phyloP scores from a whole-genome alignment of 1,140 invertebrate genomes.

The Olivierus martensii region DNA sequence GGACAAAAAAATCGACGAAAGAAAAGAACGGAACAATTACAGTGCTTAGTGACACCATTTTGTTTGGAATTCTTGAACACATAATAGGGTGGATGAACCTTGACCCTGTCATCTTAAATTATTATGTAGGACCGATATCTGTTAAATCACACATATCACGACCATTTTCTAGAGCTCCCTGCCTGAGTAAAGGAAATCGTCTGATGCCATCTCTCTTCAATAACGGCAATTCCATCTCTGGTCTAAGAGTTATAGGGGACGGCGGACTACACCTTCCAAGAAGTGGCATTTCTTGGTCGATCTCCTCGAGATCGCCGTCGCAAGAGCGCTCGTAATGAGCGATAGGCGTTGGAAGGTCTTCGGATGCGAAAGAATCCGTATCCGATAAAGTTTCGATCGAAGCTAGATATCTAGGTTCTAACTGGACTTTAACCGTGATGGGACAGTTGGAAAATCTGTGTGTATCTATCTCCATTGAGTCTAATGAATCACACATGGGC shows the following conservation, averaged over 20 bases:
- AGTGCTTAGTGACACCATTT: too few species aligned
- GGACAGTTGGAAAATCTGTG: slow-evolving; percentile 11
- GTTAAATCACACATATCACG: too few species aligned
- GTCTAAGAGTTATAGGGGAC: slow-evolving; percentile 2
- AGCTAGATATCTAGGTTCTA: slow-evolving; percentile 18
- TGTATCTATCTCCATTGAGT: slow-evolving; percentile 10
- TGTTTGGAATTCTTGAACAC: too few species aligned
- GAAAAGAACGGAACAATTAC: too few species aligned
- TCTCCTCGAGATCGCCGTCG: slow-evolving; percentile 5
- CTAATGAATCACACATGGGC: slow-evolving; percentile 1
- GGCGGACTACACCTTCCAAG: slow-evolving; percentile 16
- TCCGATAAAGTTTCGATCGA: slow-evolving; percentile 24
- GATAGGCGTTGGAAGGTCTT: background rate
- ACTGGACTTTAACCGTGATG: slow-evolving; percentile 6
- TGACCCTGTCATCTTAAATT: too few species aligned
- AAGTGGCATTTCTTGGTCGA: slow-evolving; percentile 11
- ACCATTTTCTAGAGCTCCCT: slow-evolving; percentile 16
- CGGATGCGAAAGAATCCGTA: slow-evolving; percentile 9
- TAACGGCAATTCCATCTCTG: slow-evolving; percentile 14
- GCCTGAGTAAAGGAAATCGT: slow-evolving; percentile 12
- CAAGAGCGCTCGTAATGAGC: slow-evolving; percentile 1
- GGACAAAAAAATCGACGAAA: too few species aligned
- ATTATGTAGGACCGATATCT: too few species aligned
- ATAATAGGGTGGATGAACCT: too few species aligned
- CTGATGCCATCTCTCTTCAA: slow-evolving; percentile 14